These are phyloP conservation scores for Synanthedon formicaeformis DNA, from an alignment of 2,888 invertebrate species.

Conservation along the genomic window DNA sequence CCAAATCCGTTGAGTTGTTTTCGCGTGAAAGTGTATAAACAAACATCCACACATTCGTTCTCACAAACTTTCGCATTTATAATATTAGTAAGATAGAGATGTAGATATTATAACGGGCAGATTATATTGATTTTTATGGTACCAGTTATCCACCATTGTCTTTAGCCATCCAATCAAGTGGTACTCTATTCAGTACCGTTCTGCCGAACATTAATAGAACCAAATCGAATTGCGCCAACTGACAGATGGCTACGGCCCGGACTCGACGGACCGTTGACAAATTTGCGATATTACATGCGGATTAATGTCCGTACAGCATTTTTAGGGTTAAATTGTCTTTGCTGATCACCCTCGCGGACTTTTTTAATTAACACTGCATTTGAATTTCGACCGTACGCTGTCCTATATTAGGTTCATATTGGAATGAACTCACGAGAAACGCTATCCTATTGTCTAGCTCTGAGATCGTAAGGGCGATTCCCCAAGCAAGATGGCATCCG, in stretches of 20 bases:
- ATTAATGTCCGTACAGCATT: conserved; percentile 66
- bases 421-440: conserved; percentile 6
- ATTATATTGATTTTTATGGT: conserved; percentile 11
- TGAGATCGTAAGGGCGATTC: conserved; percentile 66
- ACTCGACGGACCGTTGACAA: conserved; percentile 55
- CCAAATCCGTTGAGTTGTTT: too few relatives aligned
- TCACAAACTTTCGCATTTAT: too few relatives aligned
- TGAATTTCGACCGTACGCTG: conserved; percentile 14
- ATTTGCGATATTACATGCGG: conserved; percentile 70
- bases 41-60: too few relatives aligned
- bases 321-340: conserved; percentile 72
- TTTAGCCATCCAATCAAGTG: conserved; percentile 29
- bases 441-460: conserved; percentile 29
- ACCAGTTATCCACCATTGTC: conserved; percentile 12
- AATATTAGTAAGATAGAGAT: too few relatives aligned
- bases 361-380: conserved; percentile 9
- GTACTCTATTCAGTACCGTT: conserved; percentile 17
- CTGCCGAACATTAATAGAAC: conserved; percentile 40
- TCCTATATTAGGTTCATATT: conserved; percentile 13
- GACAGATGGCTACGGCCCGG: conserved; percentile 53
- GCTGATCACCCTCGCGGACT: conserved; percentile 39
- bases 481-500: conserved; percentile 63
- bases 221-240: conserved; percentile 54
- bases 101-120: conserved; percentile 4
- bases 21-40: too few relatives aligned